Conservation (phyloP, 2,888 invertebrate species). For the Tinea trinotella region DNA sequence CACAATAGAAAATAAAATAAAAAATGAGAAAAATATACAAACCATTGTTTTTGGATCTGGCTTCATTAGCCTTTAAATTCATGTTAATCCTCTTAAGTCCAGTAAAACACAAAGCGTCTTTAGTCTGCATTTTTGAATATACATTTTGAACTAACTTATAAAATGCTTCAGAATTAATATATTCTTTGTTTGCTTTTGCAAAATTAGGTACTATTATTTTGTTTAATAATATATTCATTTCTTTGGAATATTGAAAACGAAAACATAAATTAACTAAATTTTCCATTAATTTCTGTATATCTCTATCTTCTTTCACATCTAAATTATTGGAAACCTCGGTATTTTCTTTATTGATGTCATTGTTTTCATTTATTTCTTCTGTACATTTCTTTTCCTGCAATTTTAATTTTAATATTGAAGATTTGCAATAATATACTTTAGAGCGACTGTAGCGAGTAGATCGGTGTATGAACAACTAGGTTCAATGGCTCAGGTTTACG, state of each 20-base stretch:
- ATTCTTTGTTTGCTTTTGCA: conserved; percentile 28
- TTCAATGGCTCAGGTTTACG: too few relatives aligned
- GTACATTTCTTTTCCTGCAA: too few relatives aligned
- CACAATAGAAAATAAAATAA: too few relatives aligned
- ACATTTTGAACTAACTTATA: conserved; percentile 30
- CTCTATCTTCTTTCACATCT: too few relatives aligned
- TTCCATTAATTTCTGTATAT: conserved; percentile 28
- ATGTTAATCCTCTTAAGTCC: not conserved
- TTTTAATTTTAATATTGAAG: too few relatives aligned
- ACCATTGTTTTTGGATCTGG: not conserved
- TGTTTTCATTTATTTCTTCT: too few relatives aligned
- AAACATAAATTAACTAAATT: conserved; percentile 38
- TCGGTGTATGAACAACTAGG: too few relatives aligned
- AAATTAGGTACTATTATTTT: conserved; percentile 36
- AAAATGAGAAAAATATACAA: not conserved
- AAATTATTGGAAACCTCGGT: too few relatives aligned
- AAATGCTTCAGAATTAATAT: conserved; percentile 33
- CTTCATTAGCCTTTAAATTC: not conserved
- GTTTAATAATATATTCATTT: conserved; percentile 38
- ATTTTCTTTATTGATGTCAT: too few relatives aligned
- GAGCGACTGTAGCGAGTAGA: too few relatives aligned
- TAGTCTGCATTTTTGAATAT: conserved; percentile 27
- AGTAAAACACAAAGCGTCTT: not conserved
- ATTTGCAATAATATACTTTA: too few relatives aligned
- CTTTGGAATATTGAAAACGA: conserved; percentile 31